Evolutionary conservation across 2,113 vertebrate species (phyloP).

Genomic region (Oncorhynchus gorbuscha): DNA sequence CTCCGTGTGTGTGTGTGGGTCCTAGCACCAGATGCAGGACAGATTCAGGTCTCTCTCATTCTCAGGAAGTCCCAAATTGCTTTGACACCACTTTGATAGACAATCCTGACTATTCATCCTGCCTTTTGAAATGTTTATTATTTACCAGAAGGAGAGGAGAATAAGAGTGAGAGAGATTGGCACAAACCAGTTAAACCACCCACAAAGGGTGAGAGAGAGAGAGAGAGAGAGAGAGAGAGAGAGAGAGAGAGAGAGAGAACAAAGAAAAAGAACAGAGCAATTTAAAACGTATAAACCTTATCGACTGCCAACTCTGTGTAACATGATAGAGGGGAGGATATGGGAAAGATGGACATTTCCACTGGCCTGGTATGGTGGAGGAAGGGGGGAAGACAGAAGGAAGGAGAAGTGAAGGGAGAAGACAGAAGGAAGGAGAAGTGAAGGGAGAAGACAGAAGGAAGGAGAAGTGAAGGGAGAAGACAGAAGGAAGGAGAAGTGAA

Average conservation of each 20-base stretch:
- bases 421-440: constrained; percentile 1
- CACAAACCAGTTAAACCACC: constrained; percentile 57
- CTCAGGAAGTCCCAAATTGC: constrained; percentile 56
- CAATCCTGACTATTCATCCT: constrained; percentile 64
- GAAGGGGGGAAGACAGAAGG: constrained; percentile 7
- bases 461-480: background rate
- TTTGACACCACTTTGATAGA: constrained; percentile 60
- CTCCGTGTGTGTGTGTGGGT: background rate
- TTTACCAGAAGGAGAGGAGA: constrained; percentile 47
- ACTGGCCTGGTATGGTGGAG: constrained; percentile 35
- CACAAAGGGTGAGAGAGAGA: constrained; percentile 36
- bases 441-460: constrained; percentile 1
- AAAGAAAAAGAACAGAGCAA: constrained; percentile 48
- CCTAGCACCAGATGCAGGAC: background rate
- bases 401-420: constrained; percentile 8
- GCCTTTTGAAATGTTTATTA: constrained; percentile 57
- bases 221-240: constrained; percentile 22
- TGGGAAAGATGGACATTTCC: constrained; percentile 45
- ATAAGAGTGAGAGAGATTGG: constrained; percentile 29
- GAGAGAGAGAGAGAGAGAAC: constrained; percentile 9
- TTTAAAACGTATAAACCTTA: constrained; percentile 59
- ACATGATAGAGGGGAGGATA: constrained; percentile 60
- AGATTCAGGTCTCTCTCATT: constrained; percentile 29
- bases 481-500: constrained; percentile 3
- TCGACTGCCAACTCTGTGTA: constrained; percentile 58